Percentiles rank a stretch among this genome's conserved stretches.
Evolutionary conservation across 2,113 vertebrate genomes (phyloP).

Genomic region (Penelope pileata): DNA sequence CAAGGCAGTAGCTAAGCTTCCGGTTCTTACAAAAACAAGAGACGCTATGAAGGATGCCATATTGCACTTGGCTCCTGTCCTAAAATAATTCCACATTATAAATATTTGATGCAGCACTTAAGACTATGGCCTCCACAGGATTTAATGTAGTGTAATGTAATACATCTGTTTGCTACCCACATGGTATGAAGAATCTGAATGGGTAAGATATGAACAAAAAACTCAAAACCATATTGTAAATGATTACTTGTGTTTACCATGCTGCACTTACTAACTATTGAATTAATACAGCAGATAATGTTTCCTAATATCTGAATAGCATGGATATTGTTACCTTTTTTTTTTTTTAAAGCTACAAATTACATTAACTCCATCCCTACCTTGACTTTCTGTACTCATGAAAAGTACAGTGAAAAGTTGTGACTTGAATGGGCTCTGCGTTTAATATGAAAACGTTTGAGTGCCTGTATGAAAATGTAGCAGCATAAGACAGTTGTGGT

Average conservation of each 20-base stretch:
- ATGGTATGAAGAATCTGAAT: constrained; percentile 4
- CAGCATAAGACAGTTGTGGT: not conserved
- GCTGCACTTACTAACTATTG: not conserved
- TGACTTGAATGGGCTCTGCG: not conserved
- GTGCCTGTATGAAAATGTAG: not conserved
- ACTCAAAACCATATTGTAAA: not conserved
- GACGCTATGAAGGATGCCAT: constrained; percentile 53
- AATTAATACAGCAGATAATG: not conserved
- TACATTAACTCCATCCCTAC: not conserved
- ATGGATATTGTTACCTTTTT: not conserved
- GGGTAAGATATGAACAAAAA: not conserved
- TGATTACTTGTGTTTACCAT: not conserved
- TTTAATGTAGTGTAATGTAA: constrained; percentile 60
- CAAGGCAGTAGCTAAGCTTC: constrained; percentile 56
- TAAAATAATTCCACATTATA: constrained; percentile 67
- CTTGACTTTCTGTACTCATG: not conserved
- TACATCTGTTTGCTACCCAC: constrained; percentile 63
- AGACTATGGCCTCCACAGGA: constrained; percentile 62
- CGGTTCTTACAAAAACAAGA: constrained; percentile 21
- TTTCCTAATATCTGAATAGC: not conserved
- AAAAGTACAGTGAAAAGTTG: not conserved
- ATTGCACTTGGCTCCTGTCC: constrained; percentile 52
- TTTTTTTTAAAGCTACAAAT: not conserved
- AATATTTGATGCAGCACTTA: constrained; percentile 67
- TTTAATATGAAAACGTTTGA: not conserved